phyloP scores from a whole-genome alignment of 2,113 vertebrate species.

The Mugil cephalus region DNA sequence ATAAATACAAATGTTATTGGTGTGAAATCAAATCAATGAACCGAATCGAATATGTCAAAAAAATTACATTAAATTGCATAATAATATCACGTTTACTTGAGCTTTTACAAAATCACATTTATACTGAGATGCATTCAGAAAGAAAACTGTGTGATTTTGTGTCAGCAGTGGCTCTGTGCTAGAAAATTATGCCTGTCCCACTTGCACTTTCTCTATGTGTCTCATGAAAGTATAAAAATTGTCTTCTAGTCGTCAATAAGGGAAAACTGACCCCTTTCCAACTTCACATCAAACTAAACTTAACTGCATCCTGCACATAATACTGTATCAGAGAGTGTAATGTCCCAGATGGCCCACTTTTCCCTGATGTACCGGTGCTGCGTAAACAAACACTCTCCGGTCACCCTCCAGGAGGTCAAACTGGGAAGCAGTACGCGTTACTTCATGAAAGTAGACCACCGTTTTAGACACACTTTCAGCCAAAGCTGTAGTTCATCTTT shows the following conservation, averaged over 20 bases:
- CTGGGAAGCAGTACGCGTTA: slow-evolving; percentile 52
- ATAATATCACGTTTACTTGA: no score
- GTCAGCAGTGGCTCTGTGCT: no score
- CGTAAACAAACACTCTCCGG: slow-evolving; percentile 77
- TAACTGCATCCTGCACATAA: slow-evolving; percentile 50
- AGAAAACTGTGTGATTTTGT: no score
- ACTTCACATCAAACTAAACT: slow-evolving; percentile 20
- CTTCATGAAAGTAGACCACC: slow-evolving; percentile 41
- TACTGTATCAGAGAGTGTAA: slow-evolving; percentile 43
- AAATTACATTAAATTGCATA: no score
- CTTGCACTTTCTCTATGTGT: no score
- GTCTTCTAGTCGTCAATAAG: slow-evolving; percentile 1
- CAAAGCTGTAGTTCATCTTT: slow-evolving; percentile 42
- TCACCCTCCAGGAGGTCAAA: slow-evolving; percentile 78
- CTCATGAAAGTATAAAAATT: not conserved
- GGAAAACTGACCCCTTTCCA: slow-evolving; percentile 6
- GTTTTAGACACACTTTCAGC: slow-evolving; percentile 32
- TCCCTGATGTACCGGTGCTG: slow-evolving; percentile 59
- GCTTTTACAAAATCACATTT: no score
- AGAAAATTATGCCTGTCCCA: no score
- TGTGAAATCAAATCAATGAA: no score
- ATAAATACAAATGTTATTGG: no score
- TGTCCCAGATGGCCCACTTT: slow-evolving; percentile 72
- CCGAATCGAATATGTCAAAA: no score
- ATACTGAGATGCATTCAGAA: no score